These are phyloP conservation scores for Maccullochella peelii DNA, from an alignment of 2,113 vertebrate species.

Conservation along the genomic window DNA sequence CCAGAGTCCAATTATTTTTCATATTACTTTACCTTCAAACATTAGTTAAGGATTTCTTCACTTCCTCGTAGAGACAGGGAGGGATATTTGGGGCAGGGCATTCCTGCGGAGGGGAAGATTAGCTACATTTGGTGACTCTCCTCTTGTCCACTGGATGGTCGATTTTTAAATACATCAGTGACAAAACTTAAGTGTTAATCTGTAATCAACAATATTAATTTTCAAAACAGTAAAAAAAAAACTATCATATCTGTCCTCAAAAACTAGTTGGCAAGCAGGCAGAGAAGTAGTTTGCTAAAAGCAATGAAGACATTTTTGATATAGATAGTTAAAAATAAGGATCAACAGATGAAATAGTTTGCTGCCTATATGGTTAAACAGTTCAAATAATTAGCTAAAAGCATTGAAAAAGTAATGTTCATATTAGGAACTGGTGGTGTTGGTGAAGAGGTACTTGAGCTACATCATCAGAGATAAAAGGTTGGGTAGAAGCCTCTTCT, in stretches of 20 bases:
- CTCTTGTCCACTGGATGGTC: slow-evolving; percentile 57
- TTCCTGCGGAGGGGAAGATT: slow-evolving; percentile 61
- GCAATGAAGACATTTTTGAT: neutral
- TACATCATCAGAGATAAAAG: neutral
- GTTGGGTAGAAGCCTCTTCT: neutral
- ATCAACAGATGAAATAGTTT: too few species aligned
- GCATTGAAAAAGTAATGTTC: neutral
- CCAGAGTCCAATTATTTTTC: neutral
- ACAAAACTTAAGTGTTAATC: neutral
- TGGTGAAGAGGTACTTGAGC: neutral
- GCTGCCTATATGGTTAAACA: too few species aligned
- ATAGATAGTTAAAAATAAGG: neutral
- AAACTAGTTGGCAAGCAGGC: too few species aligned
- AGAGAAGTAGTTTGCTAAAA: neutral
- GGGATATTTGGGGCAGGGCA: slow-evolving; percentile 59
- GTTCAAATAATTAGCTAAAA: neutral
- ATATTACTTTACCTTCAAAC: slow-evolving; percentile 22
- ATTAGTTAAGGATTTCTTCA: slow-evolving; percentile 13
- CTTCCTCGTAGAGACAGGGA: neutral
- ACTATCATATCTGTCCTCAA: too few species aligned
- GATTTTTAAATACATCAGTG: neutral
- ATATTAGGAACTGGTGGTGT: neutral
- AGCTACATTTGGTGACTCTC: slow-evolving; percentile 72
- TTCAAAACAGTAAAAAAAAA: neutral
- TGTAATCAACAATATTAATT: neutral